Evolutionary conservation across 2,888 invertebrate species (phyloP).

Genomic region (Agriotes lineatus): DNA sequence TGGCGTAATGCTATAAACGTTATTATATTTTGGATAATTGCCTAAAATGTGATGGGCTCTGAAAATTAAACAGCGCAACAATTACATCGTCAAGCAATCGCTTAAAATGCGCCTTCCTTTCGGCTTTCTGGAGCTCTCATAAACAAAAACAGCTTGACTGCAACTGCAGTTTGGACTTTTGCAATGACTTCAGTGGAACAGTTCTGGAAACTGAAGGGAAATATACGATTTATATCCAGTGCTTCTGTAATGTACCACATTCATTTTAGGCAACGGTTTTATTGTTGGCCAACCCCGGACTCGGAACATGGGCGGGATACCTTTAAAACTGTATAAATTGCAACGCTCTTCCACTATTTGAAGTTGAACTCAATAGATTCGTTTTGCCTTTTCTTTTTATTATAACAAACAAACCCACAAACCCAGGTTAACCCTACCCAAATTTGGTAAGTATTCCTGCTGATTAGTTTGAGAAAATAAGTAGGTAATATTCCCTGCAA

Average conservation of each 20-base stretch:
- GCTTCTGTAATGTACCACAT: constrained; percentile 53
- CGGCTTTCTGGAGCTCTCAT: neutral
- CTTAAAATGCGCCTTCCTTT: neutral
- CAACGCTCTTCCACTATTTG: constrained; percentile 36
- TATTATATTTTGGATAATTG: neutral
- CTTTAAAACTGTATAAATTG: constrained; percentile 55
- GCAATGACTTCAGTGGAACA: constrained; percentile 17
- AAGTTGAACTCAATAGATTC: constrained; percentile 22
- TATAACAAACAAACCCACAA: constrained; percentile 13
- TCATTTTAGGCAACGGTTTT: constrained; percentile 62
- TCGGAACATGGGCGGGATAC: constrained; percentile 56
- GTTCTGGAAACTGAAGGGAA: constrained; percentile 28
- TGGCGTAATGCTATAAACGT: constrained; percentile 5
- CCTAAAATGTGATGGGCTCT: neutral
- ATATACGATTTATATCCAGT: constrained; percentile 40
- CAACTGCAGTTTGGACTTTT: constrained; percentile 29
- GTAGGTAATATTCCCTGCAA: too few relatives aligned
- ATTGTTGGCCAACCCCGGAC: constrained; percentile 60
- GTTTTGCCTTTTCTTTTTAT: constrained; percentile 18
- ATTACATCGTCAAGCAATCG: too few relatives aligned
- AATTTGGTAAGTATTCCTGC: too few relatives aligned
- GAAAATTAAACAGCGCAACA: too few relatives aligned
- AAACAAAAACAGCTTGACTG: constrained; percentile 4
- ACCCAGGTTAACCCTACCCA: too few relatives aligned
- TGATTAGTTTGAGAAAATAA: too few relatives aligned